Percentiles rank a stretch among this genome's conserved stretches.
These are phyloP conservation scores for Antitype chi DNA, from an alignment of 2,888 invertebrate genomes.

Conservation along the genomic window DNA sequence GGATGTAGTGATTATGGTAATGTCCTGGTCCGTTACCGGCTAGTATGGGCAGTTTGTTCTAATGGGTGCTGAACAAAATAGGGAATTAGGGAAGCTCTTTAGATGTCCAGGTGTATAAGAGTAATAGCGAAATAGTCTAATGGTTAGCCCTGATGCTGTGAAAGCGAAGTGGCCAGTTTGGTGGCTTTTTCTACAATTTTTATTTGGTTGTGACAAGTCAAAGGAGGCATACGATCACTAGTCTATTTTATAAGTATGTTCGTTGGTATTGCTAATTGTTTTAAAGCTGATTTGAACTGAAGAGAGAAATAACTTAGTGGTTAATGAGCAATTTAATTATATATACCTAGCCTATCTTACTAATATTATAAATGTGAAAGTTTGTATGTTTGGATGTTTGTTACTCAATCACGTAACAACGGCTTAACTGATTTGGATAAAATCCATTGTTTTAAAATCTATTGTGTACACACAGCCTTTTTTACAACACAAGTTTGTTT, in stretches of 20 bases:
- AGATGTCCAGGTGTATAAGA: background rate
- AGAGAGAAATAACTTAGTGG: too few relatives aligned
- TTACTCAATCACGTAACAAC: too few relatives aligned
- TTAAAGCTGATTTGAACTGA: too few relatives aligned
- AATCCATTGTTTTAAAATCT: background rate
- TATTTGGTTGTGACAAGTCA: background rate
- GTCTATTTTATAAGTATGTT: too few relatives aligned
- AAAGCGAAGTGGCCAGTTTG: background rate
- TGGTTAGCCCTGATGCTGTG: background rate
- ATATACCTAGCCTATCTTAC: too few relatives aligned
- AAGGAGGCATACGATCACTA: too few relatives aligned
- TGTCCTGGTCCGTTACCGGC: constrained; percentile 18
- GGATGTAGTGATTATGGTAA: constrained; percentile 49
- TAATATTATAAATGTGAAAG: too few relatives aligned
- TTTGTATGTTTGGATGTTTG: too few relatives aligned
- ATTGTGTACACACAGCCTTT: background rate
- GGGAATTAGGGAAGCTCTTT: constrained; percentile 5
- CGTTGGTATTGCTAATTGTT: too few relatives aligned
- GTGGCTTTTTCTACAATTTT: background rate
- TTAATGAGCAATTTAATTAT: too few relatives aligned
- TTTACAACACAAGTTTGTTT: background rate
- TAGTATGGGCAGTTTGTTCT: constrained; percentile 29
- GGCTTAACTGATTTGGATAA: too few relatives aligned
- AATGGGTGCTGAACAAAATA: constrained; percentile 9
- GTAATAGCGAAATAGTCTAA: background rate